Base-by-base conservation (phyloP, 2,113 vertebrate genomes). In the Cranoglanis bouderius region DNA sequence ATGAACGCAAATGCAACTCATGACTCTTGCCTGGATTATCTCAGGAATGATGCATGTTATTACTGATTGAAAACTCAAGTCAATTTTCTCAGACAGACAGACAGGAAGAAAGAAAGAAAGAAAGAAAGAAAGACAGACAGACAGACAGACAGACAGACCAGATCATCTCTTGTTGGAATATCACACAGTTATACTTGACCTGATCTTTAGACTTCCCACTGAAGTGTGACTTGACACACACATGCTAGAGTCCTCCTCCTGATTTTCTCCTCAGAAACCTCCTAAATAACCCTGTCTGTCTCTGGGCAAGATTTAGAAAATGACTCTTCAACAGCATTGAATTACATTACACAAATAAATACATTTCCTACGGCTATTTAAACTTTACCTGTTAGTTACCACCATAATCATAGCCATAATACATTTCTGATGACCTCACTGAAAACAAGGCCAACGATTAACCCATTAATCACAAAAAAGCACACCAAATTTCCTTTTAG, bases 211-310 rank as follows among this genome's bases (percentile, higher is more conserved):
- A 53, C 51, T 57, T 55, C 55, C 51, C 35, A 72, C 16, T 74
- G 72, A 72, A 49, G 70, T 53, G 82, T 90, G 89, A 84, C 57
- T 87, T 87, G 72, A 38, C 77, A 90, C 78, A 87, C 82, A 85
- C 82, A 38, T 65, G 86, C 72, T 82, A 84, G 8, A 78, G 57
- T 85, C 74, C 84, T 38, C 70, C 49, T 80, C 72, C 40, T 51
- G 19, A 63, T 77, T 29, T 59, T 63, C 57, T 46, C 10, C 19
- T 78, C 19, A 9, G 51, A 65, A 84, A 87, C 29, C 43, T 35
- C 61, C 53, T 43, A 83, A 84, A 83, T 83, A 75, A 40, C 32
- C 55, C 32, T 53, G 51, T 55, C 78, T 35, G 19, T 82, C 81
- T 59, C 32, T 81, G 77, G 43, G 75, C 43, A 78, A 49, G 43